Base-by-base conservation (phyloP, 1,140 invertebrate species). In the Ridgeia piscesae region DNA sequence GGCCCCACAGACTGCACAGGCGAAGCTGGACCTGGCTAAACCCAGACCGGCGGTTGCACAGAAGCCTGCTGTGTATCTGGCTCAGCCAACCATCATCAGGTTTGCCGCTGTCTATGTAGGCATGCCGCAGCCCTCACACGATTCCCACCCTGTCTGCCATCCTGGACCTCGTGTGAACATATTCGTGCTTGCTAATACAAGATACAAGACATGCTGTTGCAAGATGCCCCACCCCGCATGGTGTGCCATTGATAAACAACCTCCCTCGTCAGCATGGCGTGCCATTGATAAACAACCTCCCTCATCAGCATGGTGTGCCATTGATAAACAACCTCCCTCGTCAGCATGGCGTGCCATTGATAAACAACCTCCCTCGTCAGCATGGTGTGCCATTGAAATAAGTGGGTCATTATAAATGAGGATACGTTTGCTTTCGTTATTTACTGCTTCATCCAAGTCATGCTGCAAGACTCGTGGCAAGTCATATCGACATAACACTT, bases 21-120 rank as follows among this genome's bases (percentile, higher is more conserved):
- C 88, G 35, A 89, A 89, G 27, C 92, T 90, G 35, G 48, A 58
- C 34, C 91, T 35, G 21, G 33, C 91, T 27, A 48, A 91, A 21
- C 58, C 58, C 14, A 77, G 58, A 21, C 17, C 58, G 27, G 17
- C 58, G 58, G 58, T 77, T 21, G 27, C 27, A 21, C 14, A 77
- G 58, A 77, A 77, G 58, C 58, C 58, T 9, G 27, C 58, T 21
- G 58, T 77, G 4, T 77, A 31, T 77, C 58, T 77, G 27, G 58
- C 58, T 77, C 11, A 17, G 58, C 58, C 58, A 4, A 77, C 58
- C 17, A 27, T 31, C 27, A 77, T 77, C 17, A 77, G 58, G 58
- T 77, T 77, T 77, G 58, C 58, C 27, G 58, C 8, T 77, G 58
- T 77, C 58, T 77, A 77, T 77, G 17, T 77, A 77, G 58, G 58